phyloP scores from a whole-genome alignment of 2,888 invertebrate species.

The Piscicola geometra region DNA sequence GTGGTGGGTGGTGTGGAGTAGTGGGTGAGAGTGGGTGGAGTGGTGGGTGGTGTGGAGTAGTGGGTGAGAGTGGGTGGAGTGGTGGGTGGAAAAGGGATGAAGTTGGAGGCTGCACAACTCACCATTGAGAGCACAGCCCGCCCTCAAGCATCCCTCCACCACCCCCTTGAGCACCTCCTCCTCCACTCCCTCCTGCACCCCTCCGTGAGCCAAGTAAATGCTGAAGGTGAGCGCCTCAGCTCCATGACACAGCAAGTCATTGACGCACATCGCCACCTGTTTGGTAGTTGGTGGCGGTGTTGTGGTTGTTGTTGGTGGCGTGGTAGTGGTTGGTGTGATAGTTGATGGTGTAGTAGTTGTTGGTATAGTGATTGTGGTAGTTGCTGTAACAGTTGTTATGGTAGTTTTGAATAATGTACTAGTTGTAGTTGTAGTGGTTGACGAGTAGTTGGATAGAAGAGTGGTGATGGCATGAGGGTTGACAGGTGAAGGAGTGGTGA shows the following conservation, averaged over 20 bases:
- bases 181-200: slow-evolving; percentile 79
- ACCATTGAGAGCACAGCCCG: slow-evolving; percentile 85
- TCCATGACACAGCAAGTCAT: slow-evolving; percentile 89
- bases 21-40: not conserved
- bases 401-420: too few relatives aligned
- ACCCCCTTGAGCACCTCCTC: slow-evolving; percentile 77
- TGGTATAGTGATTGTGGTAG: too few relatives aligned
- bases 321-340: too few relatives aligned
- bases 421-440: too few relatives aligned
- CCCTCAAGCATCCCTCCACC: slow-evolving; percentile 76
- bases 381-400: too few relatives aligned
- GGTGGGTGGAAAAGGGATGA: not conserved
- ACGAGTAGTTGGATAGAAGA: too few relatives aligned
- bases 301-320: too few relatives aligned
- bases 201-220: slow-evolving; percentile 69
- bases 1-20: slow-evolving; percentile 78
- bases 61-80: not conserved
- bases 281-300: not conserved
- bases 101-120: slow-evolving; percentile 38
- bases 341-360: too few relatives aligned
- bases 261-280: slow-evolving; percentile 86
- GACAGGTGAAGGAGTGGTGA: too few relatives aligned
- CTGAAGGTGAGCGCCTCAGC: slow-evolving; percentile 92
- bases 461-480: too few relatives aligned
- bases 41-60: not conserved